Evolutionary conservation across 1,140 invertebrate species (phyloP), one percentile per base, ranked within the genome.

Genomic region (Drosophila auraria): DNA sequence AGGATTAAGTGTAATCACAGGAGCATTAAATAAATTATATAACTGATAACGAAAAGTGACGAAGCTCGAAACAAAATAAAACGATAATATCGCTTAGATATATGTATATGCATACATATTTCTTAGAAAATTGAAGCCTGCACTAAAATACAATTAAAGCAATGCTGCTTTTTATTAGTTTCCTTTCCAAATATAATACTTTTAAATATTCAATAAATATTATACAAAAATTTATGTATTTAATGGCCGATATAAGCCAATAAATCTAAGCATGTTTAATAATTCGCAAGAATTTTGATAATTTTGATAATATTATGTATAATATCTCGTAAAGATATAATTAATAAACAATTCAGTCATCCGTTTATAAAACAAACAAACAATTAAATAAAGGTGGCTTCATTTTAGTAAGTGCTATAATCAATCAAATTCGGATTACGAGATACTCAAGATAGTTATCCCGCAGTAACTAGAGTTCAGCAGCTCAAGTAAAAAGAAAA

Each of bases 11-110:
- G n/a, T 4, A 42, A 7, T 58, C 36, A n/a, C 14, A n/a, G 5
- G 9, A 11, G 30, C 61, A 42, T 4, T 30, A 30, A 42, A 42
- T 30, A 42, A 58, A 30, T 64, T 30, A 57, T 63, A 59, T 30
- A 64, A 42, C 20, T 17, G 17, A 64, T 59, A 59, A 59, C 3
- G 9, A 42, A 30, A 14, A n/a, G 14, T 40, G 49, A 30, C 25
- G 6, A 17, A 20, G 9, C 25, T 53, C 12, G 11, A 5, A 20
- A n/a, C n/a, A 42, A 54, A 54, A 20, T 25, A n/a, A 3, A 1
- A n/a, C n/a, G 11, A 27, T 38, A 25, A 27, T 12, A 62, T 17
- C 5, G 11, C 20, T 20, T 20, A 20, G 20, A 20, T 20, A 20
- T 20, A 20, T n/a, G n/a, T n/a, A n/a, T n/a, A n/a, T n/a, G n/a